phyloP scores from a whole-genome alignment of 2,888 invertebrate species.

The Apoderus coryli region DNA sequence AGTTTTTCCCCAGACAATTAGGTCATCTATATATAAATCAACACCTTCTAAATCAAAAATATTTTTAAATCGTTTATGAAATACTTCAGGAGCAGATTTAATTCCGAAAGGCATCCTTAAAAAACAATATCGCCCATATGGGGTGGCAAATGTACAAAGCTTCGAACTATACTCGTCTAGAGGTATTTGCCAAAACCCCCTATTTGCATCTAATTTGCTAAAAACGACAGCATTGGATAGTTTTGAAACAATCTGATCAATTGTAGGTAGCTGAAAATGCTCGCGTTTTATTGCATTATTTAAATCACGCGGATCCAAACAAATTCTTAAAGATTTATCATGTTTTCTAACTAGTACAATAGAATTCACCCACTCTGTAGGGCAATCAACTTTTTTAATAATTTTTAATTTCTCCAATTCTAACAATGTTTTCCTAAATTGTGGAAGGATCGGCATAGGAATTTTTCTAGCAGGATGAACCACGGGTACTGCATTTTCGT shows the following conservation, averaged over 20 bases:
- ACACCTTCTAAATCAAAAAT: no score
- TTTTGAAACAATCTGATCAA: constrained; percentile 13
- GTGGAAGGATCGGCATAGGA: constrained; percentile 14
- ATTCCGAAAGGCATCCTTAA: constrained; percentile 7
- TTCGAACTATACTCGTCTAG: constrained; percentile 12
- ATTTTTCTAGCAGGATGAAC: constrained; percentile 16
- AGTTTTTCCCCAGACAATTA: no score
- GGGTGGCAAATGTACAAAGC: constrained; percentile 6
- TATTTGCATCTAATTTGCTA: constrained; percentile 12
- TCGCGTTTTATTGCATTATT: constrained; percentile 14
- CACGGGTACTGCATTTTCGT: constrained; percentile 9
- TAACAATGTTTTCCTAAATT: constrained; percentile 13
- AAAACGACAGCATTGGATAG: no score
- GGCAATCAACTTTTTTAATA: constrained; percentile 9
- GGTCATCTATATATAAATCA: no score
- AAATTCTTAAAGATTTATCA: constrained; percentile 15
- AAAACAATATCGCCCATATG: constrained; percentile 5
- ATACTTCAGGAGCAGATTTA: constrained; percentile 9
- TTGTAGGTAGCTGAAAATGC: constrained; percentile 11
- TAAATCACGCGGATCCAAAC: constrained; percentile 16
- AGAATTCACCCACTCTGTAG: constrained; percentile 17
- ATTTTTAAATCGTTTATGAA: no score
- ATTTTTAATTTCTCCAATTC: constrained; percentile 15
- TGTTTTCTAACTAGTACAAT: constrained; percentile 17
- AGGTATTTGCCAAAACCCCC: constrained; percentile 11